Conservation (phyloP, 2,113 vertebrate genomes). For the Felis chaus region DNA sequence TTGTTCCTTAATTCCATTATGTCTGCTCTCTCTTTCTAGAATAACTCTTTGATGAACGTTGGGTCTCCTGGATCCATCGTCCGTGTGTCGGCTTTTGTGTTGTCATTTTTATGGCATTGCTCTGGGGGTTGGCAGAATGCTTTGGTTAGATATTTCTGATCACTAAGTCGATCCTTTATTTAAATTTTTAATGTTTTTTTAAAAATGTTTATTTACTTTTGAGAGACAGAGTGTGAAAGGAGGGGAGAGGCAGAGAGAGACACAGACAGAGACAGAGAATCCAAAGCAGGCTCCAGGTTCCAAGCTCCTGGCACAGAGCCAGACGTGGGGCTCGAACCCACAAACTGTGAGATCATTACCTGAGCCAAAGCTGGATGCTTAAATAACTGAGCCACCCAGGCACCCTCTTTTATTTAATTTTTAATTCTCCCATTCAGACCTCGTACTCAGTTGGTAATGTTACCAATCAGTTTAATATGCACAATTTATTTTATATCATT, state of each 20-base stretch:
- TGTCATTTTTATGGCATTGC: constrained; percentile 37
- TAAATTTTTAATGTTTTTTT: constrained; percentile 12
- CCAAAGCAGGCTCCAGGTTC: too few relatives aligned
- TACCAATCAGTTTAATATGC: constrained; percentile 40
- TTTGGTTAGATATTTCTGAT: not conserved
- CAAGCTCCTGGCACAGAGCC: too few relatives aligned
- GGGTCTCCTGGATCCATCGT: not conserved
- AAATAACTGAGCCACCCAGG: too few relatives aligned
- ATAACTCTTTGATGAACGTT: not conserved
- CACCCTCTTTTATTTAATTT: constrained; percentile 21
- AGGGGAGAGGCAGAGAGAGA: too few relatives aligned
- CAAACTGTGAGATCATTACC: too few relatives aligned
- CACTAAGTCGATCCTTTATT: not conserved
- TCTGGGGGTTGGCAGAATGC: not conserved
- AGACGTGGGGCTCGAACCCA: too few relatives aligned
- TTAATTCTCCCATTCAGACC: not conserved
- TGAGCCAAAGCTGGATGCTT: too few relatives aligned
- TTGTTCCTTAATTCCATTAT: not conserved
- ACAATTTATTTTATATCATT: constrained; percentile 7
- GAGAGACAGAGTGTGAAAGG: too few relatives aligned
- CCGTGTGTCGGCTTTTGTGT: not conserved
- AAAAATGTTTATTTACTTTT: too few relatives aligned
- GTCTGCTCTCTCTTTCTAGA: not conserved
- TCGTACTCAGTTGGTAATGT: constrained; percentile 46
- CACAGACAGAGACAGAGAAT: too few relatives aligned